A percentile compares a stretch with the other conserved stretches of the same genome.
Evolutionary conservation across 1,140 invertebrate genomes (phyloP).

Genomic region (Scylla paramamosain): DNA sequence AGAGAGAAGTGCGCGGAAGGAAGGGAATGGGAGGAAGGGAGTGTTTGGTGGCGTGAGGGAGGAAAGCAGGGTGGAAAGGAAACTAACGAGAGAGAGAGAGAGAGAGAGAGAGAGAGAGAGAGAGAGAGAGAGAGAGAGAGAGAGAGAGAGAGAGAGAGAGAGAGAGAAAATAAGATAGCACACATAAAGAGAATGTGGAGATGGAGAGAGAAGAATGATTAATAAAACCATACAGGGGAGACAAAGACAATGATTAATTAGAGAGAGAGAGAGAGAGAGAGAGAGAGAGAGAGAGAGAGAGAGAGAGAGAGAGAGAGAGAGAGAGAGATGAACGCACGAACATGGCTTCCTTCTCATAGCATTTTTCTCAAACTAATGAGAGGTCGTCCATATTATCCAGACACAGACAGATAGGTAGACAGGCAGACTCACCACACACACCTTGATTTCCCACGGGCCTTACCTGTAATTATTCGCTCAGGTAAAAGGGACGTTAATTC

Average conservation of each 20-base stretch:
- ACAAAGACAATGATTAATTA: background rate
- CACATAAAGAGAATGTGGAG: background rate
- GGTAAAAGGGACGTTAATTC: no score
- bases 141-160: slow-evolving; percentile 8
- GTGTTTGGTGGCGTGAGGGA: background rate
- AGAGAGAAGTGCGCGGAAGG: background rate
- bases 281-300: slow-evolving; percentile 35
- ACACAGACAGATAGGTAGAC: no score
- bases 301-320: slow-evolving; percentile 23
- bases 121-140: slow-evolving; percentile 7
- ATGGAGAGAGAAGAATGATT: background rate
- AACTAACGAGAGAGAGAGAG: no score
- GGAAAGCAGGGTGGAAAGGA: background rate
- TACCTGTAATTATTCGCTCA: no score
- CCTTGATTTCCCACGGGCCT: no score
- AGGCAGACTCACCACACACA: no score
- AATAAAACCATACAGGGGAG: background rate
- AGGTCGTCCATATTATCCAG: no score
- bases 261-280: slow-evolving; percentile 33
- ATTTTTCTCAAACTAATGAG: background rate
- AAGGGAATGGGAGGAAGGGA: background rate
- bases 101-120: no score
- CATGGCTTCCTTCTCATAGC: background rate
- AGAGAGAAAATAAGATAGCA: background rate
- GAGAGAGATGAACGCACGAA: background rate